A percentile compares a stretch with the other conserved stretches of the same genome.
Conservation (phyloP, 1,140 invertebrate species). For the Aphis gossypii region DNA sequence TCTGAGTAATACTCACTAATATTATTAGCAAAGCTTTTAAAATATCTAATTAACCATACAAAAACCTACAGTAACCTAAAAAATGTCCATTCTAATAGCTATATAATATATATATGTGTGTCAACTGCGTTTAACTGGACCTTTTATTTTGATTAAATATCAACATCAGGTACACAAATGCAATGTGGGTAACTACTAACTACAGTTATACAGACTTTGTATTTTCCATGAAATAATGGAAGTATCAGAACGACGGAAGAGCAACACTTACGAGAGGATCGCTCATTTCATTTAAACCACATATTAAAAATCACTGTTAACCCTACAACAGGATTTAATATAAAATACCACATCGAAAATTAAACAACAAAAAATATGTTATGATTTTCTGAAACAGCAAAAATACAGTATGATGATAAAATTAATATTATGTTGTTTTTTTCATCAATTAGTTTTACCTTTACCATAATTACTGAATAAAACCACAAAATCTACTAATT, state of each 20-base stretch:
- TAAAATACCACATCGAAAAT: too few species aligned
- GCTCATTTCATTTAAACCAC: background rate
- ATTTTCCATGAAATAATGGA: background rate
- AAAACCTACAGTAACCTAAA: background rate
- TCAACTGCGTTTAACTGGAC: too few species aligned
- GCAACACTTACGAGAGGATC: background rate
- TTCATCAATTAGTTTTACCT: too few species aligned
- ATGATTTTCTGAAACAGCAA: too few species aligned
- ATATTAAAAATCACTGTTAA: too few species aligned
- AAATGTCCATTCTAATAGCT: background rate
- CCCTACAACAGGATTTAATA: background rate
- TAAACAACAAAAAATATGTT: too few species aligned
- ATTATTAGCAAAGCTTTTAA: background rate
- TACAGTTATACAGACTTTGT: background rate
- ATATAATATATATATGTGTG: background rate
- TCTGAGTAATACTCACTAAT: background rate
- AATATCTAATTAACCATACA: background rate
- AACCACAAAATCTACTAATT: too few species aligned
- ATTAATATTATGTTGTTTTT: too few species aligned
- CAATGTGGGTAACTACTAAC: background rate
- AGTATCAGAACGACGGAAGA: background rate
- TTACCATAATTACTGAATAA: too few species aligned
- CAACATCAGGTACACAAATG: background rate
- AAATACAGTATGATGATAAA: too few species aligned
- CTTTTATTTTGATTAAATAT: background rate